Percentiles rank a stretch among this genome's conserved stretches.
Conservation (phyloP, 2,797 vertebrate species). For the Anguilla marmorata region DNA sequence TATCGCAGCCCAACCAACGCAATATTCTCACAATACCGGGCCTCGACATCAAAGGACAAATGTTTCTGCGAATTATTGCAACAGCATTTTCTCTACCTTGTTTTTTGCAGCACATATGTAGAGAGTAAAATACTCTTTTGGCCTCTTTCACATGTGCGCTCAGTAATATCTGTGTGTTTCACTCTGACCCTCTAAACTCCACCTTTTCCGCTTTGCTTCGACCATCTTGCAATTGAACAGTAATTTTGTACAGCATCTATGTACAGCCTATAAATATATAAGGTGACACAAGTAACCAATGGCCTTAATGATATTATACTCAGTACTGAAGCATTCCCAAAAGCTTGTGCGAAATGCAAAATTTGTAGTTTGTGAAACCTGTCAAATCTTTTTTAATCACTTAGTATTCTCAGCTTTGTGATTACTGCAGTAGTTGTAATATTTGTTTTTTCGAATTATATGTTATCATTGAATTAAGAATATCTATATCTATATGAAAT, state of each 20-base stretch:
- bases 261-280: slow-evolving; percentile 58
- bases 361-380: slow-evolving; percentile 28
- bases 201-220: not conserved
- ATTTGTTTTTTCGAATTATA: slow-evolving; percentile 29
- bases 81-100: not conserved
- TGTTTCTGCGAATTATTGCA: not conserved
- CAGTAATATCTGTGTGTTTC: not conserved
- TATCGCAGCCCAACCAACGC: not conserved
- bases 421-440: slow-evolving; percentile 41
- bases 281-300: slow-evolving; percentile 64
- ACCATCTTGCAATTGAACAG: not conserved
- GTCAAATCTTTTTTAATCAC: slow-evolving; percentile 25
- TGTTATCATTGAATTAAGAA: slow-evolving; percentile 33
- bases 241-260: slow-evolving; percentile 21
- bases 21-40: not conserved
- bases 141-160: not conserved
- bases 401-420: slow-evolving; percentile 30
- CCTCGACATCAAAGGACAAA: not conserved
- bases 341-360: slow-evolving; percentile 46
- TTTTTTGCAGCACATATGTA: not conserved
- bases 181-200: not conserved
- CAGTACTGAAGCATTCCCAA: slow-evolving; percentile 63
- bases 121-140: not conserved
- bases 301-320: slow-evolving; percentile 73
- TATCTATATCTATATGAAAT: not conserved